phyloP scores from a whole-genome alignment of 2,113 vertebrate genomes.

The Cebus imitator region DNA sequence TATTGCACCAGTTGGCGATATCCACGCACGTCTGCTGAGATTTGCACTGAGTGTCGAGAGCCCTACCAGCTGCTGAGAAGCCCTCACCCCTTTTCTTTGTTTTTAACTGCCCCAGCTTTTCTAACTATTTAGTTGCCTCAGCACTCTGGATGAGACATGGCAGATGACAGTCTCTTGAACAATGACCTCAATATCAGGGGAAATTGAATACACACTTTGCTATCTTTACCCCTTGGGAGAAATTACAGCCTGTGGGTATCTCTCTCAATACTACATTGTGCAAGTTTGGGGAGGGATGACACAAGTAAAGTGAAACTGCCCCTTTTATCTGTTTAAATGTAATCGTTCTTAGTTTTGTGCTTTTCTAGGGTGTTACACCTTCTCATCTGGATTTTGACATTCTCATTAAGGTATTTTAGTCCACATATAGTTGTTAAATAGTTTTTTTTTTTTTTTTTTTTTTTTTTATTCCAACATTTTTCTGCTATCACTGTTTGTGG shows the following conservation, averaged over 20 bases:
- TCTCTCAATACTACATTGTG: not conserved
- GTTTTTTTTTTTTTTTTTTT: not conserved
- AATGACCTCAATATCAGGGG: not conserved
- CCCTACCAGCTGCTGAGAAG: not conserved
- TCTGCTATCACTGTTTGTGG: not conserved
- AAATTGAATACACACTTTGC: not conserved
- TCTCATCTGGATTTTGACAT: not conserved
- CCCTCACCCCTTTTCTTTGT: not conserved
- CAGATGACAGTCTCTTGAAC: not conserved
- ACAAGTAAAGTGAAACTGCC: not conserved
- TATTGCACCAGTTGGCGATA: not conserved
- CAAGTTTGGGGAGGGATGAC: not conserved
- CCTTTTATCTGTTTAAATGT: not conserved
- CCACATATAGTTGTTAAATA: not conserved
- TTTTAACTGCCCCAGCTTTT: not conserved
- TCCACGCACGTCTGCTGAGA: not conserved
- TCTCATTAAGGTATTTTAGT: not conserved
- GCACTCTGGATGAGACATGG: not conserved
- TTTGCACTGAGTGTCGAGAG: not conserved
- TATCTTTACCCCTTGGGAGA: not conserved
- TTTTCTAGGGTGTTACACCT: not conserved
- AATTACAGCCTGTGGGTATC: not conserved
- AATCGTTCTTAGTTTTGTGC: not conserved
- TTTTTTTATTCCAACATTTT: not conserved
- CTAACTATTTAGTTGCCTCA: not conserved